Evolutionary conservation across 2,888 invertebrate genomes (phyloP), one percentile per base, ranked within the genome.

Genomic region (Brassicogethes aeneus): DNA sequence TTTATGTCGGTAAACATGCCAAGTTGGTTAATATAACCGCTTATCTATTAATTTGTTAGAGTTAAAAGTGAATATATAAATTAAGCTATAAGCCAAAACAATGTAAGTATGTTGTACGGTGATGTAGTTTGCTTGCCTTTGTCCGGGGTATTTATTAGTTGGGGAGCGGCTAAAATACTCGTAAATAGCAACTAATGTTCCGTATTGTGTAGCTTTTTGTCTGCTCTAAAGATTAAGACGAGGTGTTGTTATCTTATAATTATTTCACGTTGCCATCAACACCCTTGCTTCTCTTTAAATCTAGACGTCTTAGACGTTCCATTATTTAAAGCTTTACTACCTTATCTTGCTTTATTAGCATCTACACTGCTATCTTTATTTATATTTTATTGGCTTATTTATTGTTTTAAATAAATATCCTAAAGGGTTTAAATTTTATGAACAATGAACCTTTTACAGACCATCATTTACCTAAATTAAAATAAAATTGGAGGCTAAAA

Each of bases 171-270:
- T 51, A 49, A 52, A 53, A 52, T 55, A 53, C 51, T 63, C 61
- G 61, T 65, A 64, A 63, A 64, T 64, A 62, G 58, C 51, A 55
- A 49, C 57, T 62, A 62, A 63, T 61, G 61, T 59, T 52, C 50
- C 47, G 52, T 56, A 57, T 61, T 60, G 57, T 60, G 51, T 46
- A 46, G 54, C 56, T 60, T 63, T 64, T 65, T 65, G 62, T 56
- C 52, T 53, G 55, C 51, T 53, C 48, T 47, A 46, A 46, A 61
- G 62, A 65, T 63, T 60, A 63, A 62, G 61, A 59, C 58, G 54
- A 55, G 55, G 53, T 55, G 41, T 40, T 52, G 56, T 59, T 63
- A 61, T 64, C 61, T 57, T 50, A 49, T 60, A 59, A 60, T 60
- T 58, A 55, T 55, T 50, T 48, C 44, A 43, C 42, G 42, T 52